Conservation (phyloP, 1,140 invertebrate genomes). For the Conopomorpha cramerella region DNA sequence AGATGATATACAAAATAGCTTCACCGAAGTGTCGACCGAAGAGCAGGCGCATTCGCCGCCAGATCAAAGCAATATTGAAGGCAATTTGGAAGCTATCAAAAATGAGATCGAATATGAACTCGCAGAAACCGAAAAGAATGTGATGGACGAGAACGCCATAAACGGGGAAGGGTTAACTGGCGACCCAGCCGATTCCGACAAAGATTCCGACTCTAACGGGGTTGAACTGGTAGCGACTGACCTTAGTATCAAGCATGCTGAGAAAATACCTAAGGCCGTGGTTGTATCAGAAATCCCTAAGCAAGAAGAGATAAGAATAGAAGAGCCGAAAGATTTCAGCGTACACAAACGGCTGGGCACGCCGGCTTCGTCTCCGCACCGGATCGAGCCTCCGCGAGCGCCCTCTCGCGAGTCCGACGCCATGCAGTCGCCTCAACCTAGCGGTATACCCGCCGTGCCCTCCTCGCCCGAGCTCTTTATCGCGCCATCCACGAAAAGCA, state of each 20-base stretch:
- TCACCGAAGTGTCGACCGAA: too few species aligned
- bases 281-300: constrained; percentile 21
- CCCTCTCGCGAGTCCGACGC: constrained; percentile 66
- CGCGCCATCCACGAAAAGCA: constrained; percentile 47
- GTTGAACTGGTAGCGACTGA: constrained; percentile 55
- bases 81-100: too few species aligned
- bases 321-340: constrained; percentile 63
- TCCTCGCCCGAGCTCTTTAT: constrained; percentile 64
- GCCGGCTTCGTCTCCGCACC: neutral
- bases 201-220: too few species aligned
- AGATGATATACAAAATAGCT: too few species aligned
- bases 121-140: too few species aligned
- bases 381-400: constrained; percentile 33
- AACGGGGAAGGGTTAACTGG: constrained; percentile 1
- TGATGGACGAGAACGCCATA: too few species aligned
- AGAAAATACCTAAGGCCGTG: constrained; percentile 11
- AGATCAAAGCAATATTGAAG: constrained; percentile 36
- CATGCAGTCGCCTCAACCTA: constrained; percentile 68
- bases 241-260: constrained; percentile 38
- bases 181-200: too few species aligned
- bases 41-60: constrained; percentile 20
- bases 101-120: too few species aligned
- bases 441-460: constrained; percentile 66
- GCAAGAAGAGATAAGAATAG: constrained; percentile 52
- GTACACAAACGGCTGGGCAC: constrained; percentile 55